A percentile compares a stretch with the other conserved stretches of the same genome.
Evolutionary conservation across 2,797 vertebrate species (phyloP).

Genomic region (Centropyge bicolor): DNA sequence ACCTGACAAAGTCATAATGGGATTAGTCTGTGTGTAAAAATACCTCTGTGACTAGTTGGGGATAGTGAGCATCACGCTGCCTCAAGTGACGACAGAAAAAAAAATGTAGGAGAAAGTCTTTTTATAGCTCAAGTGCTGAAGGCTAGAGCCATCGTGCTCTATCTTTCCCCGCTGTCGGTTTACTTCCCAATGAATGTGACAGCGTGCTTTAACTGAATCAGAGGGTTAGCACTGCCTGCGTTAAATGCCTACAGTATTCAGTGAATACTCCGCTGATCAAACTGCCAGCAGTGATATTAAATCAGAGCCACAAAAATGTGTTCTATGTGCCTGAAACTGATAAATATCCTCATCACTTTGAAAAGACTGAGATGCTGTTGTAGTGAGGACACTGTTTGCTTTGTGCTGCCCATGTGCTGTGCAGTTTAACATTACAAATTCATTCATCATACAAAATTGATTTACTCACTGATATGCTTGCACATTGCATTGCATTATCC

Average conservation of each 20-base stretch:
- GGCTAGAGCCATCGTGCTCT: constrained; percentile 66
- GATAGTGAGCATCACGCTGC: constrained; percentile 57
- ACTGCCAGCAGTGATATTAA: background rate
- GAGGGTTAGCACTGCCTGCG: constrained; percentile 7
- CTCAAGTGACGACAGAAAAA: constrained; percentile 57
- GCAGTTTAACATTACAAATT: constrained; percentile 66
- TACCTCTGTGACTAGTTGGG: constrained; percentile 57
- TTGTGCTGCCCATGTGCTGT: constrained; percentile 54
- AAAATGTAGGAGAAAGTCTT: constrained; percentile 72
- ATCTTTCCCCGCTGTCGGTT: constrained; percentile 54
- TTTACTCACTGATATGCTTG: constrained; percentile 36
- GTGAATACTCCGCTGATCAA: constrained; percentile 26
- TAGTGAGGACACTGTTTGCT: constrained; percentile 47
- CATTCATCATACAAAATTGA: constrained; percentile 69
- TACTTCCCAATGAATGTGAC: constrained; percentile 56
- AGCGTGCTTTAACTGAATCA: constrained; percentile 39
- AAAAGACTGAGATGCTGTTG: constrained; percentile 31
- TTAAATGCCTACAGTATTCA: constrained; percentile 30
- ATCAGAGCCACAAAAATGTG: constrained; percentile 29
- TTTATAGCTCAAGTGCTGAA: constrained; percentile 77
- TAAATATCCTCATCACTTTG: constrained; percentile 7
- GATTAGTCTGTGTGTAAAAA: constrained; percentile 67
- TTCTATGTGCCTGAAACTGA: constrained; percentile 12
- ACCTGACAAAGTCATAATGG: constrained; percentile 61
- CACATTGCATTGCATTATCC: constrained; percentile 11